These are phyloP conservation scores for Drymonia ruficornis DNA, from an alignment of 2,888 invertebrate species.

Conservation along the genomic window DNA sequence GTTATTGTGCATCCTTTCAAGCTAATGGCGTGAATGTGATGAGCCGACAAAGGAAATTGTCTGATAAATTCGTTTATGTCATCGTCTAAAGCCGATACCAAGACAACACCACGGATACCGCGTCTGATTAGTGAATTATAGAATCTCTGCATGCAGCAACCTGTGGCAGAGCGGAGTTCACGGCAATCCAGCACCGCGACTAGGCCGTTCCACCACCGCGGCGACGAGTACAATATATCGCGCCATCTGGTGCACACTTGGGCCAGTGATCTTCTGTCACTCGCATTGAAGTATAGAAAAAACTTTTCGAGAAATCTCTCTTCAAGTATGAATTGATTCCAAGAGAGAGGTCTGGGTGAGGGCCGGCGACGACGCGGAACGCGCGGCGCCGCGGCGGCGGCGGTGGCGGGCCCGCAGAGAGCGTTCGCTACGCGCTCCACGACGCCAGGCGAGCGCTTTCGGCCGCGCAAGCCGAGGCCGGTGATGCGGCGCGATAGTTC, in stretches of 20 bases:
- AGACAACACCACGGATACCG: slow-evolving; percentile 93
- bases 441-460: slow-evolving; percentile 86
- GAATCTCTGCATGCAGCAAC: slow-evolving; percentile 84
- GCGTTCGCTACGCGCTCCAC: slow-evolving; percentile 96
- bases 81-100: slow-evolving; percentile 95
- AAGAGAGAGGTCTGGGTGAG: slow-evolving; percentile 85
- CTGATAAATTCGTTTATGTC: slow-evolving; percentile 95
- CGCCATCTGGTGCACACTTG: slow-evolving; percentile 95
- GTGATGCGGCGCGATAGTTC: slow-evolving; percentile 95
- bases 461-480: slow-evolving; percentile 89
- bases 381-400: slow-evolving; percentile 63
- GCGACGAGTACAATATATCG: slow-evolving; percentile 93
- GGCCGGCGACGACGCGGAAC: slow-evolving; percentile 76
- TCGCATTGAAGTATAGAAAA: slow-evolving; percentile 92
- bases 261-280: slow-evolving; percentile 91
- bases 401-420: slow-evolving; percentile 89
- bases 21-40: slow-evolving; percentile 93
- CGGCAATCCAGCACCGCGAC: slow-evolving; percentile 94
- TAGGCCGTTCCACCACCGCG: slow-evolving; percentile 94
- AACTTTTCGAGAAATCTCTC: slow-evolving; percentile 93
- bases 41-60: slow-evolving; percentile 92
- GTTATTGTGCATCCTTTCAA: slow-evolving; percentile 95
- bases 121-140: slow-evolving; percentile 93
- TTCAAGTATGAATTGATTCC: slow-evolving; percentile 92
- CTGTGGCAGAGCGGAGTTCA: slow-evolving; percentile 88